phyloP scores from a whole-genome alignment of 2,888 invertebrate species.

The Tenthredo mesomela region DNA sequence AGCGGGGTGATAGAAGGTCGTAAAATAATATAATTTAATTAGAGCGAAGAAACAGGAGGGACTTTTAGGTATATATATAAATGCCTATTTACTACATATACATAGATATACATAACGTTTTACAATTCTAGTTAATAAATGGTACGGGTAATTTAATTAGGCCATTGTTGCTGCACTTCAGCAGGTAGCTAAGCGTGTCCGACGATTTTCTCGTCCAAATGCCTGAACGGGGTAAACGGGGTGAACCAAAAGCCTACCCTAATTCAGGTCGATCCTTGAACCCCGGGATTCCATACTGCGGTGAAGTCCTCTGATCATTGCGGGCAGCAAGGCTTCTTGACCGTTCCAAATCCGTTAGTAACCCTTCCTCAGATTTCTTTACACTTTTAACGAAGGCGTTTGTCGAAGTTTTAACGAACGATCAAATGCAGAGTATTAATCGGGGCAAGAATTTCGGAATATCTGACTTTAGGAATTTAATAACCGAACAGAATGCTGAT shows the following conservation, averaged over 20 bases:
- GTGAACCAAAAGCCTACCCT: constrained; percentile 34
- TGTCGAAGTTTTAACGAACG: neutral
- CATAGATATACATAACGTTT: constrained; percentile 55
- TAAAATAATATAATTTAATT: constrained; percentile 65
- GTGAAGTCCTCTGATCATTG: constrained; percentile 44
- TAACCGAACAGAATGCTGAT: neutral
- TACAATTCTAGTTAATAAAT: constrained; percentile 63
- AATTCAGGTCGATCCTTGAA: constrained; percentile 38
- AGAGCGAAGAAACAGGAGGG: constrained; percentile 60
- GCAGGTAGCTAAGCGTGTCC: constrained; percentile 39
- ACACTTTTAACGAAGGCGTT: constrained; percentile 24
- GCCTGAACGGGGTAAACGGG: constrained; percentile 39
- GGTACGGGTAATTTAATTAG: constrained; percentile 43
- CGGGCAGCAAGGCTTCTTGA: constrained; percentile 21
- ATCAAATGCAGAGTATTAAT: too few relatives aligned
- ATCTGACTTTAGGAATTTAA: neutral
- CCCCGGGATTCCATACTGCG: constrained; percentile 27
- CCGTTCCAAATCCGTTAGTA: constrained; percentile 35
- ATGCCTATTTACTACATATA: neutral
- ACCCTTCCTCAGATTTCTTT: constrained; percentile 32
- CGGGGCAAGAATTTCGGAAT: neutral
- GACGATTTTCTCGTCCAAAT: neutral
- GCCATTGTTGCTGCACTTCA: constrained; percentile 32
- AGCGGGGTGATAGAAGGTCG: constrained; percentile 59
- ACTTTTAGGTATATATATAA: constrained; percentile 37